phyloP scores from a whole-genome alignment of 2,797 vertebrate genomes.

The Hemitrygon akajei region DNA sequence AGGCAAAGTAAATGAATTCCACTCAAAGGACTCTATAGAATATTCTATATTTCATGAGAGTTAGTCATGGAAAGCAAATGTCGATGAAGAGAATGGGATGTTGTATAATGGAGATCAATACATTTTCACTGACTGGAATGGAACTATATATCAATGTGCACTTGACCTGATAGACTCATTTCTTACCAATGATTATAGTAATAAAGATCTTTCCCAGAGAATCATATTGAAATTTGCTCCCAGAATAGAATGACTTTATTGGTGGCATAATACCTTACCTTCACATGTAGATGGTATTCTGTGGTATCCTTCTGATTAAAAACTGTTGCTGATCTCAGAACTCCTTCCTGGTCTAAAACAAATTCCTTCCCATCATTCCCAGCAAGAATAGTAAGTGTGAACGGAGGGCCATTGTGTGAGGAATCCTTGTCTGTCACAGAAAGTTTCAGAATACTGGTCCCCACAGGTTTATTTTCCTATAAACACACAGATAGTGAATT shows the following conservation, averaged over 20 bases:
- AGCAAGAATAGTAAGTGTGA: constrained; percentile 76
- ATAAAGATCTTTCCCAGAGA: too few relatives aligned
- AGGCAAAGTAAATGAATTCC: not conserved
- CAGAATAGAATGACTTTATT: not conserved
- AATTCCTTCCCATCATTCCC: constrained; percentile 88
- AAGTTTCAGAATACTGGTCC: constrained; percentile 87
- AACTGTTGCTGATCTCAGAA: constrained; percentile 77
- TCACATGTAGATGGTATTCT: constrained; percentile 76
- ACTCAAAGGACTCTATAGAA: not conserved
- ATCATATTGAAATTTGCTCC: not conserved
- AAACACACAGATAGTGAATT: not conserved
- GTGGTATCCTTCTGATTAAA: constrained; percentile 75
- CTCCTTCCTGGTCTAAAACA: constrained; percentile 71
- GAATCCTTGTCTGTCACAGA: constrained; percentile 87
- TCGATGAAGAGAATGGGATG: too few relatives aligned
- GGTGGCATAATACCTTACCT: constrained; percentile 61
- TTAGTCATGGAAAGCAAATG: not conserved
- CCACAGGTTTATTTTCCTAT: constrained; percentile 91
- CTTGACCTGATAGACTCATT: too few relatives aligned
- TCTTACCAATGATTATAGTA: too few relatives aligned
- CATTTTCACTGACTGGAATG: not conserved
- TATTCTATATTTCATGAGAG: not conserved
- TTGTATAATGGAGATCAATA: not conserved
- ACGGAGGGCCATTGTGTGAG: constrained; percentile 88
- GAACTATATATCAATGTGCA: too few relatives aligned